Conservation (phyloP, 2,113 vertebrate genomes). For the Zosterops borbonicus region DNA sequence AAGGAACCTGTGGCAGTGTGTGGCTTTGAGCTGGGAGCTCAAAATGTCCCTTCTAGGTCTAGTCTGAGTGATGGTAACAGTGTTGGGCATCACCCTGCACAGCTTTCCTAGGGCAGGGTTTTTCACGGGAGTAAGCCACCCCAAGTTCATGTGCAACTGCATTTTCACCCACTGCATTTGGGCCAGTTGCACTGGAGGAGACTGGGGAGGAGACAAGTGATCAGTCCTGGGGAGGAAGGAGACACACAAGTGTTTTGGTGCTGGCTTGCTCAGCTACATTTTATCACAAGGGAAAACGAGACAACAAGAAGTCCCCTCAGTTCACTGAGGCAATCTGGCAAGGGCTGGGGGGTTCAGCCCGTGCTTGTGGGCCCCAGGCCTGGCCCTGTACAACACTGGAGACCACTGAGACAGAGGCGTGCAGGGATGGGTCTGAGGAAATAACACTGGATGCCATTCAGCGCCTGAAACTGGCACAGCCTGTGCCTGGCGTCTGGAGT, state of each 20-base stretch:
- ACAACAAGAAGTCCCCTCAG: neutral
- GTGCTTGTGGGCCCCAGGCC: neutral
- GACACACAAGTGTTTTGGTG: accelerated
- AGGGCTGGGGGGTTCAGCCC: neutral
- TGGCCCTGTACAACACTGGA: constrained; percentile 24
- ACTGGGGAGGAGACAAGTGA: accelerated
- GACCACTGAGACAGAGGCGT: neutral
- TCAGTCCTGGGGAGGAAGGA: accelerated
- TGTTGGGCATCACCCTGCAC: neutral
- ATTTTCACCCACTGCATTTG: accelerated
- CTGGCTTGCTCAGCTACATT: constrained; percentile 45
- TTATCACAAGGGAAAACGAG: constrained; percentile 6
- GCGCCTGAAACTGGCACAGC: neutral
- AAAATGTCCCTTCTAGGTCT: no score
- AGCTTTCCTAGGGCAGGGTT: neutral
- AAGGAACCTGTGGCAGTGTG: accelerated
- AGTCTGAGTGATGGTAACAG: accelerated
- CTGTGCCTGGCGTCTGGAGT: neutral
- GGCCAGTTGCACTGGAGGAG: accelerated
- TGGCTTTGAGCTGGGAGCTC: neutral
- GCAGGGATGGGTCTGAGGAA: constrained; percentile 1
- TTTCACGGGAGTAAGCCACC: neutral
- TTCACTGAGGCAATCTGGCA: neutral
- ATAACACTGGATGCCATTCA: neutral
- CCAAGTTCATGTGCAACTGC: neutral